phyloP scores from a whole-genome alignment of 2,797 vertebrate genomes.

The Chrosomus eos region DNA sequence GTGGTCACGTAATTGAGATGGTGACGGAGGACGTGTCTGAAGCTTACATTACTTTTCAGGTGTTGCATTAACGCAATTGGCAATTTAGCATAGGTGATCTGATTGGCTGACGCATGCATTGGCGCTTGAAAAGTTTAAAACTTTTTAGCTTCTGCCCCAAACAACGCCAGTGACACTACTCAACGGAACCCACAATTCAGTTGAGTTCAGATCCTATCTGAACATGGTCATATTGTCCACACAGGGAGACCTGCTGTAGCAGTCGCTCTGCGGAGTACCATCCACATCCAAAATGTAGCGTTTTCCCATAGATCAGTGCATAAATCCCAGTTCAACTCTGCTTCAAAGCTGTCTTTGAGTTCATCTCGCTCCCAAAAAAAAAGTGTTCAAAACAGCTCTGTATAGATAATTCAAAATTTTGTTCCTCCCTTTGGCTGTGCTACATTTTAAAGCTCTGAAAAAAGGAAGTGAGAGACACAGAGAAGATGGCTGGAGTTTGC shows the following conservation, averaged over 20 bases:
- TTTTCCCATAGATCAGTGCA: conserved; percentile 33
- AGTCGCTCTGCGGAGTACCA: neutral
- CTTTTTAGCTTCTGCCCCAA: no score
- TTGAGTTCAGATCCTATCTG: neutral
- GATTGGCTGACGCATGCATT: no score
- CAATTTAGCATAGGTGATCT: no score
- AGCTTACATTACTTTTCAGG: no score
- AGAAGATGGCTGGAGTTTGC: conserved; percentile 8
- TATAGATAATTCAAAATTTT: conserved; percentile 73
- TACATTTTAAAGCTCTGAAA: conserved; percentile 70
- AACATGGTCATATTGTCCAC: neutral
- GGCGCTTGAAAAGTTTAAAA: no score
- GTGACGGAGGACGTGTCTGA: no score
- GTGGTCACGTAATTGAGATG: no score
- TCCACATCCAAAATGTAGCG: neutral
- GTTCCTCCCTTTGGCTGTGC: conserved; percentile 66
- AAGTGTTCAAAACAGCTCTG: conserved; percentile 60
- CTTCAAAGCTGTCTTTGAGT: conserved; percentile 56
- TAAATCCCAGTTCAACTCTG: conserved; percentile 34
- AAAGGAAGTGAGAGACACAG: conserved; percentile 31
- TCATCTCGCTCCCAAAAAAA: conserved; percentile 65
- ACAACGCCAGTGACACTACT: no score
- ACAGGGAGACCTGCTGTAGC: neutral
- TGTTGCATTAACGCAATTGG: no score
- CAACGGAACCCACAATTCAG: no score